Conservation (phyloP, 1,140 invertebrate genomes). For the Brachionus rotundiformis region DNA sequence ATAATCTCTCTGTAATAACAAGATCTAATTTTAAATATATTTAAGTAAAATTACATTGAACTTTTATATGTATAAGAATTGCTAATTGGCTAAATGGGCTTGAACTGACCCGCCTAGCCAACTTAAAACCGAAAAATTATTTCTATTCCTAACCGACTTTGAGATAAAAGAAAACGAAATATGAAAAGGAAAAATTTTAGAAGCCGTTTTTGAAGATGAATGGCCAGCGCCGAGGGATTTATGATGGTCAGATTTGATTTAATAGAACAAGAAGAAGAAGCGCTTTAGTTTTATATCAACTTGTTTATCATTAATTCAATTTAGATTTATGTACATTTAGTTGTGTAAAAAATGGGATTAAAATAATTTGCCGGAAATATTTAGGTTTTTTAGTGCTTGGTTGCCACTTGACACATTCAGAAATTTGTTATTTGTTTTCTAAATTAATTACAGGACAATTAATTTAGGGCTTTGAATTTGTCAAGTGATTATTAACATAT, state of each 20-base stretch:
- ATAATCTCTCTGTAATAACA: not conserved
- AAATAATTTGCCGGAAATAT: not conserved
- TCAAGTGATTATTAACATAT: not conserved
- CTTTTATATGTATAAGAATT: not conserved
- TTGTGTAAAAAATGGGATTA: not conserved
- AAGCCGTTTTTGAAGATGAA: not conserved
- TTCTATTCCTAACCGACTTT: not conserved
- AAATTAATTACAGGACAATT: not conserved
- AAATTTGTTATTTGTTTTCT: not conserved
- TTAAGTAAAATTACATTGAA: not conserved
- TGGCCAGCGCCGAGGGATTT: not conserved
- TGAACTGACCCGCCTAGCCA: not conserved
- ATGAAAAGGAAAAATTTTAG: not conserved
- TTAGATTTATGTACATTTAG: not conserved
- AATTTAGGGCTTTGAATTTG: not conserved
- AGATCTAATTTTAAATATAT: not conserved
- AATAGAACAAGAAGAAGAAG: not conserved
- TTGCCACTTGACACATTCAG: not conserved
- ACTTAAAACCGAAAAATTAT: not conserved
- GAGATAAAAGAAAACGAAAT: not conserved
- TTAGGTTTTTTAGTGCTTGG: not conserved
- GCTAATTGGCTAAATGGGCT: not conserved
- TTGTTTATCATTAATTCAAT: not conserved
- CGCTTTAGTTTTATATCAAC: not conserved
- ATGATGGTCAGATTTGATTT: not conserved